phyloP scores from a whole-genome alignment of 2,888 invertebrate species.

The Sipha maydis region DNA sequence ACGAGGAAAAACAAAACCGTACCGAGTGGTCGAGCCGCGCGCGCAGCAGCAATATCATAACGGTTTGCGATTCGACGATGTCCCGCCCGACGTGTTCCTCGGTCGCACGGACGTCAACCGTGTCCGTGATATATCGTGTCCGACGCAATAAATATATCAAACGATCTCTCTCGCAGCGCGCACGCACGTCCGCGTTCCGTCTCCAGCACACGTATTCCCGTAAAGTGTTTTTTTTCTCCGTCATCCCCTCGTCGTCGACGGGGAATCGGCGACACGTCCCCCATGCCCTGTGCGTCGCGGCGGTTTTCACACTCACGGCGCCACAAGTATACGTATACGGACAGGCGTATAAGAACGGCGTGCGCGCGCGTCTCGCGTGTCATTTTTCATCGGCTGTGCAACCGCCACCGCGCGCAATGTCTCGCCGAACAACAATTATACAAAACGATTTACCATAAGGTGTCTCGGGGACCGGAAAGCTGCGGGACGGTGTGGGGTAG shows the following conservation, averaged over 20 bases:
- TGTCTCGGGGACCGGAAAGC: constrained; percentile 13
- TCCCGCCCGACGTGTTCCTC: no score
- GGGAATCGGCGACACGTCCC: background rate
- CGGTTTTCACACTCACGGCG: background rate
- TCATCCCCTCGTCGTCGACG: background rate
- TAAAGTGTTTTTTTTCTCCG: background rate
- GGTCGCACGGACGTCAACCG: no score
- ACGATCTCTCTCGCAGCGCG: no score
- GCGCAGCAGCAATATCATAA: no score
- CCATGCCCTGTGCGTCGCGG: background rate
- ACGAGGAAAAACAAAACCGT: no score
- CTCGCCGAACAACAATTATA: constrained; percentile 54
- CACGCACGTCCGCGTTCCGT: background rate
- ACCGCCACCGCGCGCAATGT: constrained; percentile 5
- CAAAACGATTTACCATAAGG: constrained; percentile 60
- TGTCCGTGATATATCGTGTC: no score
- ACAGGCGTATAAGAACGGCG: background rate
- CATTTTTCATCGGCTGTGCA: constrained; percentile 52
- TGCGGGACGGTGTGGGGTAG: background rate
- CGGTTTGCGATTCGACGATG: no score
- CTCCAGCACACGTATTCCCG: background rate
- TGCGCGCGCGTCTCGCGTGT: no score
- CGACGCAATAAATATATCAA: no score
- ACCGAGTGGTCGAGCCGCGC: no score
- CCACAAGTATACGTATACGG: background rate